Base-by-base conservation (phyloP, 2,797 vertebrate genomes). In the Spinibarbus caldwelli region DNA sequence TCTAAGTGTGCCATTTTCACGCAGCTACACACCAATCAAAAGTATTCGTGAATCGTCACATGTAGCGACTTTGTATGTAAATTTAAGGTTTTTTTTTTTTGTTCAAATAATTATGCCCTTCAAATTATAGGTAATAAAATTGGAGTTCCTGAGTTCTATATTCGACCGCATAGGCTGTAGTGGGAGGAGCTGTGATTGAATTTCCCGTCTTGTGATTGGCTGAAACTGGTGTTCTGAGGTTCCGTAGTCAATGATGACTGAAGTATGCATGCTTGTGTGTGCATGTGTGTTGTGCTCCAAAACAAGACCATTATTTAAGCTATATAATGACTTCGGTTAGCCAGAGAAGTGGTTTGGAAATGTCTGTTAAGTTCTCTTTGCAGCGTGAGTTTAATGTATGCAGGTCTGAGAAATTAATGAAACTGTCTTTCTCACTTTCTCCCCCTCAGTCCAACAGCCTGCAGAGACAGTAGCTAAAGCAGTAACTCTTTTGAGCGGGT, bases 201-300 rank as follows among this genome's bases (percentile, higher is more conserved):
- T 26, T 82, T 72, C 0, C 81, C 85, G 88, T 8, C 41, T 83
- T 59, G 17, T 89, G 93, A 95, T 95, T 94, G 95, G 95, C 87
- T 62, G 47, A 86, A 83, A 89, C 90, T 90, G 91, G 92, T 95
- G 94, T 94, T 82, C 93, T 91, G 95, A 95, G 92, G 90, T 89
- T 91, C 90, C 92, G 89, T 64, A 64, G 57, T 67, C 31, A 76
- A 38, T 52, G 71, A 76, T 83, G 82, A 67, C 57, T 34, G 1
- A 73, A 36, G 23, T 17, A 49, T 57, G 47, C 49, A 38, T 82
- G 26, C 45, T 26, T 12, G 8, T 38, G 21, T 66, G 31, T 19
- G 15, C 15, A 1, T 62, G 26, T 6, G 59, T 29, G 12, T 62
- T 41, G 34, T 68, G 38, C 38, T 79, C 21, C 9, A 59, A 52